These are phyloP conservation scores for Drosophila lutescens DNA, from an alignment of 2,888 invertebrate genomes.

Conservation along the genomic window DNA sequence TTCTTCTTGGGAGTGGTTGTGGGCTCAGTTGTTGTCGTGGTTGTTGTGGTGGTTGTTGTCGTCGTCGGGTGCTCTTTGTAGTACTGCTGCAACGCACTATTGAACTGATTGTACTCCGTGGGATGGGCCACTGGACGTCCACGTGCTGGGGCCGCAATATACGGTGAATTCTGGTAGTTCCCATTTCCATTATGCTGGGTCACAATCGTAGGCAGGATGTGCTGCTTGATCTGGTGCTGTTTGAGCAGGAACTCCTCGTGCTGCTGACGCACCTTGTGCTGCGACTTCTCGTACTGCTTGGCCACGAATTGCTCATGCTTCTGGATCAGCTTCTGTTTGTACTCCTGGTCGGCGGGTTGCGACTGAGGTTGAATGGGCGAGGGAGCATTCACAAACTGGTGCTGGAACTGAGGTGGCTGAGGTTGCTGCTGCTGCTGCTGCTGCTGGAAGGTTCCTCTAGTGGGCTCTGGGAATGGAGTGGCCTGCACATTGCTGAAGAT, in stretches of 20 bases:
- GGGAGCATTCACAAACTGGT: constrained; percentile 59
- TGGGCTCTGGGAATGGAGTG: constrained; percentile 64
- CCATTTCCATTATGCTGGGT: constrained; percentile 83
- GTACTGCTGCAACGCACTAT: constrained; percentile 88
- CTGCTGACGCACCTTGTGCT: constrained; percentile 90
- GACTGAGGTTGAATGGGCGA: constrained; percentile 61
- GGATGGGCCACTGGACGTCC: constrained; percentile 85
- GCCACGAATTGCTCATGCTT: constrained; percentile 91
- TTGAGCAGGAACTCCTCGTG: constrained; percentile 89
- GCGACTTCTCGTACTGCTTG: constrained; percentile 91
- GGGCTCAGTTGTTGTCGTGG: constrained; percentile 86
- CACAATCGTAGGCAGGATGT: constrained; percentile 81
- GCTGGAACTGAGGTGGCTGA: constrained; percentile 65
- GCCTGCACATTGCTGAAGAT: constrained; percentile 72
- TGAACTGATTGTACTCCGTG: constrained; percentile 87
- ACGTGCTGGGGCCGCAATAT: constrained; percentile 80
- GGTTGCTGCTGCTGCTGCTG: constrained; percentile 59
- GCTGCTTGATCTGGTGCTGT: constrained; percentile 88
- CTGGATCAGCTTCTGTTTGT: constrained; percentile 89
- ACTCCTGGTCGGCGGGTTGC: constrained; percentile 86
- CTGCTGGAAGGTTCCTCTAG: constrained; percentile 64
- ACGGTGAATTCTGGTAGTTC: constrained; percentile 61
- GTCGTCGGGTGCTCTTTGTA: constrained; percentile 89
- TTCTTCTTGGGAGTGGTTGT: constrained; percentile 86
- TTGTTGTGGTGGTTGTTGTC: constrained; percentile 88